Percentiles rank a stretch among this genome's conserved stretches.
phyloP scores from a whole-genome alignment of 2,113 vertebrate species.

The Promerops cafer region DNA sequence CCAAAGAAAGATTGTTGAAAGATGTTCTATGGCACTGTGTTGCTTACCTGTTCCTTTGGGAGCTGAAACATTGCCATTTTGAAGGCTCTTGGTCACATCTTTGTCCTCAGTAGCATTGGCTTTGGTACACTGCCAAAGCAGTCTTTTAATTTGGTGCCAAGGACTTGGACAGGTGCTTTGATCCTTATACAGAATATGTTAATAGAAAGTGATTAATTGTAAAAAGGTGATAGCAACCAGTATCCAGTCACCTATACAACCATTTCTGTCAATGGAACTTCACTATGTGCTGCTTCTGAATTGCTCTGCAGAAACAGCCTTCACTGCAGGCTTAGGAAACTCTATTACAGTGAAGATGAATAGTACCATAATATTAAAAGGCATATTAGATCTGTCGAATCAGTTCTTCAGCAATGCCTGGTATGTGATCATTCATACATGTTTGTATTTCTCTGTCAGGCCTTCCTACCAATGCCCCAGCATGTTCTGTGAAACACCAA shows the following conservation, averaged over 20 bases:
- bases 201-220: background rate
- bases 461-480: slow-evolving; percentile 96
- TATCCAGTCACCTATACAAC: background rate
- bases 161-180: background rate
- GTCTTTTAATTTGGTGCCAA: background rate
- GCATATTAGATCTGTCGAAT: background rate
- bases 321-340: background rate
- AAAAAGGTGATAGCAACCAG: background rate
- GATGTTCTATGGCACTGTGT: background rate
- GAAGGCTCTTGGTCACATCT: background rate
- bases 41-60: background rate
- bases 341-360: background rate
- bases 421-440: background rate
- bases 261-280: background rate
- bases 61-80: background rate
- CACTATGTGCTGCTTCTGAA: accelerated
- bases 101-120: background rate
- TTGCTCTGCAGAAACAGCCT: background rate
- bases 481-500: slow-evolving; percentile 95
- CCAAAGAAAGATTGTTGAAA: background rate
- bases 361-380: background rate
- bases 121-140: background rate
- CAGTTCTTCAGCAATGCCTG: background rate
- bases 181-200: background rate
- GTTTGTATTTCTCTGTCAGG: slow-evolving; percentile 61